These are phyloP conservation scores for Parnassius smintheus DNA, from an alignment of 2,888 invertebrate genomes.

Conservation along the genomic window DNA sequence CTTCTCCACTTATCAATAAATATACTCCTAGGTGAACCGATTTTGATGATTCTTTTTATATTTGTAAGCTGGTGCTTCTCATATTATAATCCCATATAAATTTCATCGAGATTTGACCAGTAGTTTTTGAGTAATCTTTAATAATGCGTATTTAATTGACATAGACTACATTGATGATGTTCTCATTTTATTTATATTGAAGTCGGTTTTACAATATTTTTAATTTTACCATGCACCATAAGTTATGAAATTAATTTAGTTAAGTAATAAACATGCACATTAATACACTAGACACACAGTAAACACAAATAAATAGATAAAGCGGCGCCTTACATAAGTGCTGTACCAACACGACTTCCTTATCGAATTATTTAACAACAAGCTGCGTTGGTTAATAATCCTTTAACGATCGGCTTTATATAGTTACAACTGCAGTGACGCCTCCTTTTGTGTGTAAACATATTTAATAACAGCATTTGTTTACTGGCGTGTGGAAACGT, in stretches of 20 bases:
- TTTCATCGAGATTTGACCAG: no score
- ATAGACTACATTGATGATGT: no score
- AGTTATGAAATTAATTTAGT: neutral
- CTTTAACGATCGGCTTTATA: slow-evolving; percentile 36
- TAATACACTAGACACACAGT: slow-evolving; percentile 16
- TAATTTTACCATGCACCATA: no score
- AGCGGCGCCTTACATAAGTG: slow-evolving; percentile 45
- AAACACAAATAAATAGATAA: slow-evolving; percentile 30
- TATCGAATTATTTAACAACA: slow-evolving; percentile 38
- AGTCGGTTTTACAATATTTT: no score
- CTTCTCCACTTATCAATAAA: no score
- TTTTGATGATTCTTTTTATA: no score
- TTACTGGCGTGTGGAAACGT: slow-evolving; percentile 50
- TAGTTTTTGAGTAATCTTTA: no score
- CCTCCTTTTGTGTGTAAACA: slow-evolving; percentile 41
- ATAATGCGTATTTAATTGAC: no score
- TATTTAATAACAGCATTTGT: slow-evolving; percentile 42
- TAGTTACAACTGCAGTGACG: slow-evolving; percentile 36
- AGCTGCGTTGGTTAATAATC: slow-evolving; percentile 33
- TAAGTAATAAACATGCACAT: slow-evolving; percentile 3
- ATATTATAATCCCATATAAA: no score
- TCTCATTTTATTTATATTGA: no score
- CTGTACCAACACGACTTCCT: slow-evolving; percentile 36
- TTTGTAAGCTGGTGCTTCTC: no score
- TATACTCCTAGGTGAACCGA: no score